Evolutionary conservation across 2,888 invertebrate genomes (phyloP).

Genomic region (Polylopha cassiicola): DNA sequence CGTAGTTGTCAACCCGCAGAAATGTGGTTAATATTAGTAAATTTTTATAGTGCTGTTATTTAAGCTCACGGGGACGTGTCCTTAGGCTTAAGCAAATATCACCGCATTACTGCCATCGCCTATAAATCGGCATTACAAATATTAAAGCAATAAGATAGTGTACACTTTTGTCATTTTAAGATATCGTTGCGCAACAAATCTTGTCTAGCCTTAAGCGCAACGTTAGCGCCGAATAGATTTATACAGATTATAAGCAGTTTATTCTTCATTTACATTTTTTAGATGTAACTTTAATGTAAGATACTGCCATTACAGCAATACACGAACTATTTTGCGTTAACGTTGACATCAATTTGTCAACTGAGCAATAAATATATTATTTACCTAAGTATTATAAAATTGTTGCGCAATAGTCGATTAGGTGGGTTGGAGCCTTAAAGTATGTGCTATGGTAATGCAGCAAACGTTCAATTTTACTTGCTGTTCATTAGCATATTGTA

Average conservation of each 20-base stretch:
- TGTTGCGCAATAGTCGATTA: too few relatives aligned
- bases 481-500: too few relatives aligned
- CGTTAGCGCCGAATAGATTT: conserved; percentile 8
- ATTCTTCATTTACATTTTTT: conserved; percentile 11
- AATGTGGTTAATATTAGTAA: conserved; percentile 4
- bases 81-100: conserved; percentile 11
- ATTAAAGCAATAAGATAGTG: conserved; percentile 13
- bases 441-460: too few relatives aligned
- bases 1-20: background rate
- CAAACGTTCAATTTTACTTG: too few relatives aligned
- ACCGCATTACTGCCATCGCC: conserved; percentile 11
- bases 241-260: conserved; percentile 7
- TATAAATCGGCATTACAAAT: conserved; percentile 12
- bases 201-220: conserved; percentile 9
- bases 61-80: conserved; percentile 7
- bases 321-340: too few relatives aligned
- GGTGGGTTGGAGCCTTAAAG: too few relatives aligned
- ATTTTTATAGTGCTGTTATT: conserved; percentile 9
- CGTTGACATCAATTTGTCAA: too few relatives aligned
- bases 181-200: conserved; percentile 1
- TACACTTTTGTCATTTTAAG: conserved; percentile 4
- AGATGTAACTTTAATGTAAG: conserved; percentile 17
- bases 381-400: too few relatives aligned
- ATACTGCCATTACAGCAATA: conserved; percentile 17
- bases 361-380: too few relatives aligned